These are phyloP conservation scores for Sarotherodon lohbergeri DNA, from an alignment of 2,113 vertebrate species.

Conservation along the genomic window DNA sequence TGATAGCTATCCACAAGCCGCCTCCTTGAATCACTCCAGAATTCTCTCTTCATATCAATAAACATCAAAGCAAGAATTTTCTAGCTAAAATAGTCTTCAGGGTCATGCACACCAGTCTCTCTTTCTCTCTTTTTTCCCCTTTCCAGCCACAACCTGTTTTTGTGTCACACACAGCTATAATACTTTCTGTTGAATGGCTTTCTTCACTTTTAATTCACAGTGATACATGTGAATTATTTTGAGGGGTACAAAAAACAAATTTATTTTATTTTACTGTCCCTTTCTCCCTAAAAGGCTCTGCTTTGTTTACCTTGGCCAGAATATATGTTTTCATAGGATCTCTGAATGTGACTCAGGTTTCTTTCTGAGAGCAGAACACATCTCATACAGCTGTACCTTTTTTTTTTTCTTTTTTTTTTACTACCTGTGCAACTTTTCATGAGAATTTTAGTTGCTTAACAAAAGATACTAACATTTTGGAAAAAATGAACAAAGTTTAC, in stretches of 20 bases:
- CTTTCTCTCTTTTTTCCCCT: not conserved
- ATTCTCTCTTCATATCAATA: not conserved
- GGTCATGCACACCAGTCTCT: not conserved
- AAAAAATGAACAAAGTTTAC: not conserved
- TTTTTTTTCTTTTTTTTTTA: not conserved
- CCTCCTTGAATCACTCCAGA: not conserved
- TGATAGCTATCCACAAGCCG: not conserved
- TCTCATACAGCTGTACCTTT: not conserved
- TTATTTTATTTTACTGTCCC: not conserved
- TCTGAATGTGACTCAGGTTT: constrained; percentile 22
- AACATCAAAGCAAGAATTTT: not conserved
- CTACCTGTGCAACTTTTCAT: not conserved
- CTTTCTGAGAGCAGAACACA: not conserved
- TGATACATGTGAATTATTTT: not conserved
- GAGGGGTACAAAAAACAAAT: not conserved
- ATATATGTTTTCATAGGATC: constrained; percentile 7
- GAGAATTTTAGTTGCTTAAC: not conserved
- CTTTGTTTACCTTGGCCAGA: constrained; percentile 8
- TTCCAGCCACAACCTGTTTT: not conserved
- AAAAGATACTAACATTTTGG: not conserved
- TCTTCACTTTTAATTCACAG: not conserved
- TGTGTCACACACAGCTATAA: not conserved
- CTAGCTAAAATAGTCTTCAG: not conserved
- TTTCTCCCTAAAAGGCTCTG: not conserved
- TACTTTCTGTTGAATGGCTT: not conserved